Conservation (phyloP, 2,797 vertebrate species). For the Hoplostethus atlanticus region DNA sequence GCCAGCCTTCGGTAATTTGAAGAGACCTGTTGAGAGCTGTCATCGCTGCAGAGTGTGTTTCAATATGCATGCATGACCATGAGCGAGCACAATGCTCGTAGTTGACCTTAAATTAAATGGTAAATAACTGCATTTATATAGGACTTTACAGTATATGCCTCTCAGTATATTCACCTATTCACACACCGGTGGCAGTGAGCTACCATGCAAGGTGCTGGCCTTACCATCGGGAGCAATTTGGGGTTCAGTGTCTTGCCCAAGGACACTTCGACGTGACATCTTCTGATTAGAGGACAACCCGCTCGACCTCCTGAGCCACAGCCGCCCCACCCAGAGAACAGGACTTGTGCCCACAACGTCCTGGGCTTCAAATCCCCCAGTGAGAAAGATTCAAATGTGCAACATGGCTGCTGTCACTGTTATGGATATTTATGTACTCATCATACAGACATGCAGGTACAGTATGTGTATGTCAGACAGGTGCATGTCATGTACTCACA, state of each 20-base stretch:
- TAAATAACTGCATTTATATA: too few relatives aligned
- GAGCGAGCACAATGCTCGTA: slow-evolving; percentile 24
- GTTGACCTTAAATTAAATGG: slow-evolving; percentile 44
- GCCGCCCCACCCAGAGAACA: slow-evolving; percentile 54
- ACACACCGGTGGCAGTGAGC: too few relatives aligned
- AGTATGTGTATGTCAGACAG: not conserved
- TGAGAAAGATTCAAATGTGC: slow-evolving; percentile 40
- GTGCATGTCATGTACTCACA: slow-evolving; percentile 3
- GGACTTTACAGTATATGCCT: too few relatives aligned
- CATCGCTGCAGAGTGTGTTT: slow-evolving; percentile 21
- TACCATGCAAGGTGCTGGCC: too few relatives aligned
- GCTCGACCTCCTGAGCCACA: too few relatives aligned
- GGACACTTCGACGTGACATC: too few relatives aligned
- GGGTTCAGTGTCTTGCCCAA: too few relatives aligned
- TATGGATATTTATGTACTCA: not conserved
- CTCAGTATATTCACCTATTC: too few relatives aligned
- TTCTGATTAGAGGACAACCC: too few relatives aligned
- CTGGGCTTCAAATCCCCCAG: slow-evolving; percentile 35
- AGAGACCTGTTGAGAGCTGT: too few relatives aligned
- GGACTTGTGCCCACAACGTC: slow-evolving; percentile 49
- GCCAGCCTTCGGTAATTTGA: too few relatives aligned
- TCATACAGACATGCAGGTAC: not conserved
- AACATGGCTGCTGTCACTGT: slow-evolving; percentile 10
- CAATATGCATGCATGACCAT: slow-evolving; percentile 53
- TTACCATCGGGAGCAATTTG: too few relatives aligned